Evolutionary conservation across 2,888 invertebrate species (phyloP).

Genomic region (Nemurella pictetii): DNA sequence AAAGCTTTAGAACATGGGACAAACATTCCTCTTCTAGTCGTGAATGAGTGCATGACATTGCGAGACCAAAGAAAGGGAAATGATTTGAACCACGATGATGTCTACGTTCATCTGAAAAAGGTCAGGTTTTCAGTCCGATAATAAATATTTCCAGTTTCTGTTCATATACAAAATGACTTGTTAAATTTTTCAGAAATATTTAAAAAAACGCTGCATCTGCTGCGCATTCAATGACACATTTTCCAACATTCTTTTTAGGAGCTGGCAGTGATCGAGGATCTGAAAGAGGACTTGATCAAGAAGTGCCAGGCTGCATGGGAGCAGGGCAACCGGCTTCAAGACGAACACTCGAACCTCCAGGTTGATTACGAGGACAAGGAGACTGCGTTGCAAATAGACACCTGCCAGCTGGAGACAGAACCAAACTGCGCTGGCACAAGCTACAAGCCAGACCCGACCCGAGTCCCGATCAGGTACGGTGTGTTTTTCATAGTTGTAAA

Average conservation of each 20-base stretch:
- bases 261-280: constrained; percentile 70
- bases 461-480: constrained; percentile 62
- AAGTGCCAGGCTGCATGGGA: constrained; percentile 79
- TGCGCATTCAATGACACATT: too few species aligned
- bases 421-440: constrained; percentile 79
- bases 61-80: constrained; percentile 72
- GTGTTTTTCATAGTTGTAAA: neutral
- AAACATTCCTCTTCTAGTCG: constrained; percentile 67
- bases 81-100: constrained; percentile 77
- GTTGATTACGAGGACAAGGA: constrained; percentile 78
- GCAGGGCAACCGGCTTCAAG: constrained; percentile 75
- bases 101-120: constrained; percentile 75
- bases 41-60: constrained; percentile 73
- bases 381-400: constrained; percentile 76
- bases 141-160: too few species aligned
- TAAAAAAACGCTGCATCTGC: too few species aligned
- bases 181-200: too few species aligned
- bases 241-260: too few species aligned
- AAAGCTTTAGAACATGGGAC: constrained; percentile 69
- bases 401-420: constrained; percentile 72
- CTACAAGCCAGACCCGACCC: constrained; percentile 79
- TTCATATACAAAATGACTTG: too few species aligned
- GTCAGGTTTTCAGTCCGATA: constrained; percentile 52
- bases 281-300: constrained; percentile 70
- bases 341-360: constrained; percentile 70